Base-by-base conservation (phyloP, 2,888 invertebrate genomes). In the Netelia virgata region DNA sequence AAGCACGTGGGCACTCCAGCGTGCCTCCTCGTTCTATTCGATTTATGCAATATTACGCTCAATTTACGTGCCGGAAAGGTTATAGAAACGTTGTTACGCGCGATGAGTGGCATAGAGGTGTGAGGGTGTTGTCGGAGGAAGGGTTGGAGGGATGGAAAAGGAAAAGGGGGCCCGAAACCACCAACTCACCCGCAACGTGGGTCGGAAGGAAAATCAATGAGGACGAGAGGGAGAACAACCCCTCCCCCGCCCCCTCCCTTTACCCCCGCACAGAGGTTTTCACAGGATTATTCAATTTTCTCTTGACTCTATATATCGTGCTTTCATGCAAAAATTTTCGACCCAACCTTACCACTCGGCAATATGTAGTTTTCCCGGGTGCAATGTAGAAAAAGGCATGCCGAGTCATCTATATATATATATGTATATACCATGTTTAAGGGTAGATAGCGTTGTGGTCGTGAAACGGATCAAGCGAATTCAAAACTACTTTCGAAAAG, bases 61-160 rank as follows among this genome's bases (percentile, higher is more conserved):
- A 61, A 82, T 82, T 78, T 78, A 63, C 69, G 69, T 69, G 68
- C 16, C 57, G 57, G 47, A 73, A 74, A 69, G 73, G 74, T 83
- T 74, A 69, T 63, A 61, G 61, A 74, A 83, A 69, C 57, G 55
- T 63, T 63, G 57, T 78, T 74, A 74, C 20, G 41, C 23, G 36
- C 66, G 57, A 14, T 16, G 43, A 50, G 16, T 47, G 28, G 41
- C 20, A 9, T 3, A 20, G 11, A 23, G 53, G 68, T 61, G 43
- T 72, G 61, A n/a, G 57, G 28, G 28, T 28, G 28, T 28, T 28
- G 5, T 28, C 28, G 5, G 28, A 28, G 28, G 28, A 20, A 16
- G 11, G 11, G 5, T 10, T 43, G 8, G 43, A 2, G 47, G 47
- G 16, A 18, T 1, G 14, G 47, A 11, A 11, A 6, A 57, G 57